phyloP scores from a whole-genome alignment of 2,888 invertebrate genomes.

The Oasisia sp. region DNA sequence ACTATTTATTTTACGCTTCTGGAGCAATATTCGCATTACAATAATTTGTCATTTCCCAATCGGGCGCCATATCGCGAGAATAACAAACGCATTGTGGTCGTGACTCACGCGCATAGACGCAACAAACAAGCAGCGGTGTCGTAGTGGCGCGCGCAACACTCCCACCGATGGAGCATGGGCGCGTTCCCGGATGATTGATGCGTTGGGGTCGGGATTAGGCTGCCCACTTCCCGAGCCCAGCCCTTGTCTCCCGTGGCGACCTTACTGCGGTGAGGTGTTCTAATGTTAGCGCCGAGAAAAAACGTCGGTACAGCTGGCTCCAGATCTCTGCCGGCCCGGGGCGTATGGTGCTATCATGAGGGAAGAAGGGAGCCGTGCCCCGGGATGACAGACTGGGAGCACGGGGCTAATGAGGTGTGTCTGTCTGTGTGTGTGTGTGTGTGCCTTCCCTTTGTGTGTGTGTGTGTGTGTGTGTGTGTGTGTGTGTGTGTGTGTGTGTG shows the following conservation, averaged over 20 bases:
- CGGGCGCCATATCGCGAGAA: too few relatives aligned
- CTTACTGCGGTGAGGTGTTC: not conserved
- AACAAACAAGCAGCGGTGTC: not conserved
- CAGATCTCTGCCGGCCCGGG: not conserved
- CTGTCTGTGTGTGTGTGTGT: not conserved
- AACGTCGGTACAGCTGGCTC: not conserved
- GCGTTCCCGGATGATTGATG: not conserved
- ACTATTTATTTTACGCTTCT: too few relatives aligned
- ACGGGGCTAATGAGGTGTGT: not conserved
- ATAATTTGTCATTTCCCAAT: too few relatives aligned
- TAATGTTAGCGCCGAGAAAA: not conserved
- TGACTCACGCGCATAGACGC: too few relatives aligned
- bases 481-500: too few relatives aligned
- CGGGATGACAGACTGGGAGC: not conserved
- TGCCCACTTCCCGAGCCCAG: not conserved
- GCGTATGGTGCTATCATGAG: not conserved
- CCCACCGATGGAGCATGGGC: not conserved
- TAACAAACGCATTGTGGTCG: too few relatives aligned
- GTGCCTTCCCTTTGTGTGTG: not conserved
- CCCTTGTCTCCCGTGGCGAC: not conserved
- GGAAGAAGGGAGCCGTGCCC: not conserved
- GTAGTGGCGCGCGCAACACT: not conserved
- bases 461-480: not conserved
- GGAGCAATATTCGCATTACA: too few relatives aligned
- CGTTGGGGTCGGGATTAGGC: not conserved